Evolutionary conservation across 2,888 invertebrate genomes (phyloP).

Genomic region (Leucania comma): DNA sequence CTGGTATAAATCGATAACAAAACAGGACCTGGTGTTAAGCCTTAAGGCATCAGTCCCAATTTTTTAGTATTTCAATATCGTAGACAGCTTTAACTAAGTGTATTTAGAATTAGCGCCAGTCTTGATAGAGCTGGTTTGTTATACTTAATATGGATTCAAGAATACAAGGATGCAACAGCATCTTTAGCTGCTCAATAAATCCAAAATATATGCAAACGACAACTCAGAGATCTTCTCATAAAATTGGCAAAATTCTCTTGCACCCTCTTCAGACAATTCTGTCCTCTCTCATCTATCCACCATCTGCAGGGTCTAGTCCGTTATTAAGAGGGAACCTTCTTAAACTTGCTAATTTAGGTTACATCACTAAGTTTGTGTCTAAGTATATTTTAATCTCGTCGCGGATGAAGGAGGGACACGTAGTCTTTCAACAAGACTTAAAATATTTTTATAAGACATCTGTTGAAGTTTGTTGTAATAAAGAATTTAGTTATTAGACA

Average conservation of each 20-base stretch:
- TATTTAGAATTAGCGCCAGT: not conserved
- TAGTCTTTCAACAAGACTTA: too few relatives aligned
- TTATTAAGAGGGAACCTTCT: slow-evolving; percentile 13
- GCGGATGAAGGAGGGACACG: not conserved
- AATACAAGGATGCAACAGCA: too few relatives aligned
- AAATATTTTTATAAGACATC: not conserved
- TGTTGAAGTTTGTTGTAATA: not conserved
- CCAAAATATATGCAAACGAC: not conserved
- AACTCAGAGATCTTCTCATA: not conserved
- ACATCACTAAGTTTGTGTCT: slow-evolving; percentile 1
- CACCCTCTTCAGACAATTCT: not conserved
- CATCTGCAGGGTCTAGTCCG: not conserved
- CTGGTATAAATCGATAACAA: not conserved
- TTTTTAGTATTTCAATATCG: not conserved
- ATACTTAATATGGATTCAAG: too few relatives aligned
- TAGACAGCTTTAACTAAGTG: not conserved
- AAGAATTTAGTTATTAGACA: slow-evolving; percentile 15
- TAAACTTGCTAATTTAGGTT: slow-evolving; percentile 25
- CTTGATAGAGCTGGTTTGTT: too few relatives aligned
- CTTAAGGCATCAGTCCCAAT: not conserved
- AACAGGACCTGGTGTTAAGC: not conserved
- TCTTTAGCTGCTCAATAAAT: not conserved
- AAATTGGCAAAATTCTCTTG: not conserved
- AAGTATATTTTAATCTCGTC: slow-evolving; percentile 1
- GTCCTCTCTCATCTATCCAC: not conserved